Evolutionary conservation across 2,888 invertebrate genomes (phyloP), one percentile per base, ranked within the genome.

Genomic region (Heteromyza rotundicornis): DNA sequence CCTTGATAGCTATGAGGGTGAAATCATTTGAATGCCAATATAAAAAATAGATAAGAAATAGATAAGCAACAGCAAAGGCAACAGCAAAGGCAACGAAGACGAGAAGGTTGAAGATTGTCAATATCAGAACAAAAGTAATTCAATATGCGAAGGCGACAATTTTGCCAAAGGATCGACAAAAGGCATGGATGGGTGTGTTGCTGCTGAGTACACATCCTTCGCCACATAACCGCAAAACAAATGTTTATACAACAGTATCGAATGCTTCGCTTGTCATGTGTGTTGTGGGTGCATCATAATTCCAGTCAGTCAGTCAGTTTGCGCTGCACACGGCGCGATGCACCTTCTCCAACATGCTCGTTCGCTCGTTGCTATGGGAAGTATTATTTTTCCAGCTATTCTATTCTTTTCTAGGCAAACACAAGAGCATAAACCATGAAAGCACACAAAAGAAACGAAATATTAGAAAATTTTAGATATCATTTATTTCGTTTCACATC

Each of bases 231-330:
- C n/a, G n/a, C 16, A 40, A 7, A 14, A 3, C n/a, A 40, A 40
- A 14, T 40, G 40, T 40, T 40, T 40, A n/a, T 40, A 14, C 40
- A 79, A 80, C 76, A 79, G 70, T 78, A 78, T 76, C 76, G 72
- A 76, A 77, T 78, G 67, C 66, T 75, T n/a, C n/a, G n/a, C n/a
- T n/a, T 72, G 66, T 68, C 67, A 69, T 44, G 14, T n/a, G n/a
- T n/a, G n/a, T n/a, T n/a, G n/a, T n/a, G n/a, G n/a, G n/a, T 56
- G 47, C 47, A 68, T 68, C 35, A 23, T 2, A 19, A 23, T 27
- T 53, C 57, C 54, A 52, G 57, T 49, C n/a, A n/a, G n/a, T n/a
- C n/a, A n/a, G n/a, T n/a, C n/a, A n/a, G n/a, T n/a, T n/a, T n/a
- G n/a, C n/a, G n/a, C n/a, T n/a, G n/a, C n/a, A 27, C 24, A 23